Conservation (phyloP, 2,797 vertebrate genomes). For the Leptodactylus fallax region DNA sequence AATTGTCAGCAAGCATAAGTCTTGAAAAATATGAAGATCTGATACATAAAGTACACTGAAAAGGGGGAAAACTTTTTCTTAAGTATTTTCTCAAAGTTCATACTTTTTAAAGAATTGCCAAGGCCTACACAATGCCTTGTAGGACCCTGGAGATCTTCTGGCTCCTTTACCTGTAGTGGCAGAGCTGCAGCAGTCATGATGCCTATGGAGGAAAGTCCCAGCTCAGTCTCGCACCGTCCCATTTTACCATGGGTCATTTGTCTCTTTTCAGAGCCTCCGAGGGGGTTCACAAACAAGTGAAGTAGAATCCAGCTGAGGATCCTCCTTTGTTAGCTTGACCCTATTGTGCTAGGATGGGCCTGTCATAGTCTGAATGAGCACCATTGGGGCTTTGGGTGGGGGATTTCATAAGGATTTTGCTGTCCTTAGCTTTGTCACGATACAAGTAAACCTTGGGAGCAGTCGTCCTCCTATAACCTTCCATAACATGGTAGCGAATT, state of each 20-base stretch:
- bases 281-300: no score
- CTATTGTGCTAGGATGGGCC: background rate
- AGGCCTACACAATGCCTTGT: background rate
- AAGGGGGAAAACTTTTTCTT: no score
- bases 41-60: no score
- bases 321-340: background rate
- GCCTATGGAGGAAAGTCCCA: background rate
- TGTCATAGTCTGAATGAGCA: background rate
- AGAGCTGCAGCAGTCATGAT: background rate
- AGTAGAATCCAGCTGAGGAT: no score
- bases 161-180: background rate
- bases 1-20: no score
- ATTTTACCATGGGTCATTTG: background rate
- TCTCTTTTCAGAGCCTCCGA: background rate
- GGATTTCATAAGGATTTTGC: no score
- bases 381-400: background rate
- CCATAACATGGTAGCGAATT: background rate
- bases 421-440: background rate
- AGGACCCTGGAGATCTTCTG: background rate
- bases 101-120: no score
- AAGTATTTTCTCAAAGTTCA: no score
- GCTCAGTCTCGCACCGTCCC: background rate
- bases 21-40: no score
- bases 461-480: background rate
- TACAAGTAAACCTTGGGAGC: background rate